A percentile compares a stretch with the other conserved stretches of the same genome.
Conservation (phyloP, 1,140 invertebrate species). For the Himalopsyche phryganea region DNA sequence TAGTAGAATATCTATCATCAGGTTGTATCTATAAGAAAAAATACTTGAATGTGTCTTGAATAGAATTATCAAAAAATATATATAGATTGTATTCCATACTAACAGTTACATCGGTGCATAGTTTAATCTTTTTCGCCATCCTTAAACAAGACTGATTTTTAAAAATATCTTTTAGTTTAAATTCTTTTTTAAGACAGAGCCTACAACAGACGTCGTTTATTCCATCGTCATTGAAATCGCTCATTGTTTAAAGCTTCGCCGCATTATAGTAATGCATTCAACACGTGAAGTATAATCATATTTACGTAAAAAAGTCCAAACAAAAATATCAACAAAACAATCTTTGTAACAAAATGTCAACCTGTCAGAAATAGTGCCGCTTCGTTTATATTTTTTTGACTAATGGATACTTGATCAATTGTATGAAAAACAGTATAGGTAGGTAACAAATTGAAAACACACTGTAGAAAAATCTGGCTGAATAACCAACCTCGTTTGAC, state of each 20-base stretch:
- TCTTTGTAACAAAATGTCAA: background rate
- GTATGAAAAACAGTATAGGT: too few relatives aligned
- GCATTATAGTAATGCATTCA: background rate
- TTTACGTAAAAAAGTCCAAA: background rate
- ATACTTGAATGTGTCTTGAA: background rate
- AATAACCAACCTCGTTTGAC: too few relatives aligned
- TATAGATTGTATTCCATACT: background rate
- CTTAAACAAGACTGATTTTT: conserved; percentile 1
- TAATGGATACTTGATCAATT: too few relatives aligned
- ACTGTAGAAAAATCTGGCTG: too few relatives aligned
- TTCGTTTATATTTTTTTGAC: background rate
- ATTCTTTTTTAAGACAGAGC: conserved; percentile 13
- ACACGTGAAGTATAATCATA: background rate
- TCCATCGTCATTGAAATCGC: background rate
- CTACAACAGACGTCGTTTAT: conserved; percentile 7
- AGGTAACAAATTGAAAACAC: too few relatives aligned
- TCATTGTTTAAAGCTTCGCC: background rate
- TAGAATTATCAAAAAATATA: background rate
- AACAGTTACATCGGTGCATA: conserved; percentile 17
- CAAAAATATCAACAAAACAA: background rate
- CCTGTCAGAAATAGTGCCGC: background rate
- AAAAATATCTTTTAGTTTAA: conserved; percentile 14
- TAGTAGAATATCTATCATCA: conserved; percentile 11
- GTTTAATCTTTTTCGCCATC: conserved; percentile 8
- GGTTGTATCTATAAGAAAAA: conserved; percentile 6